A percentile compares a stretch with the other conserved stretches of the same genome.
These are phyloP conservation scores for Hippoglossus stenolepis DNA, from an alignment of 2,113 vertebrate genomes.

Conservation along the genomic window DNA sequence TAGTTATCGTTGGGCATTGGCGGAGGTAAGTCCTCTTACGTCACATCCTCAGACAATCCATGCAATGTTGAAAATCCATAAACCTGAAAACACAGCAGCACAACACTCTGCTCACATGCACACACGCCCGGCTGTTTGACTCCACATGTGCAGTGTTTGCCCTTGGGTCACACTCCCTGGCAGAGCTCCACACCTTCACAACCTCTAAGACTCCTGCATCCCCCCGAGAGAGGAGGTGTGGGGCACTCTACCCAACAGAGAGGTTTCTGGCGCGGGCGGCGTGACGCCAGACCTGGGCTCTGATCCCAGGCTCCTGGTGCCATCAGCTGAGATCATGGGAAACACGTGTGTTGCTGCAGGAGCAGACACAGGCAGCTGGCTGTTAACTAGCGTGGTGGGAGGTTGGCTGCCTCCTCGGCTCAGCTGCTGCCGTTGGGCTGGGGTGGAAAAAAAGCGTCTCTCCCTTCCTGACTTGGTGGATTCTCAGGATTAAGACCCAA, in stretches of 20 bases:
- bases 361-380: slow-evolving; percentile 68
- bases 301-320: slow-evolving; percentile 48
- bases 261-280: slow-evolving; percentile 47
- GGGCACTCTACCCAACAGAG: slow-evolving; percentile 39
- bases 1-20: too few relatives aligned
- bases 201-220: slow-evolving; percentile 6
- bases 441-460: slow-evolving; percentile 25
- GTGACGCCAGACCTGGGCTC: slow-evolving; percentile 52
- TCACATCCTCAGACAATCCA: neutral
- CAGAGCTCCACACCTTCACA: slow-evolving; percentile 13
- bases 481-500: slow-evolving; percentile 15
- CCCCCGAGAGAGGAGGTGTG: slow-evolving; percentile 32
- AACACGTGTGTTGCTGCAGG: slow-evolving; percentile 53
- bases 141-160: neutral
- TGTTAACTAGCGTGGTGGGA: slow-evolving; percentile 63
- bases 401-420: slow-evolving; percentile 37
- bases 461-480: slow-evolving; percentile 30
- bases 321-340: slow-evolving; percentile 83
- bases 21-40: neutral
- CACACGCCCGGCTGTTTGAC: neutral
- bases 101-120: neutral
- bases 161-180: neutral
- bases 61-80: neutral
- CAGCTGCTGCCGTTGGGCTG: slow-evolving; percentile 42
- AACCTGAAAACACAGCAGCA: neutral